Evolutionary conservation across 2,113 vertebrate species (phyloP).

Genomic region (Odontophorus gujanensis): DNA sequence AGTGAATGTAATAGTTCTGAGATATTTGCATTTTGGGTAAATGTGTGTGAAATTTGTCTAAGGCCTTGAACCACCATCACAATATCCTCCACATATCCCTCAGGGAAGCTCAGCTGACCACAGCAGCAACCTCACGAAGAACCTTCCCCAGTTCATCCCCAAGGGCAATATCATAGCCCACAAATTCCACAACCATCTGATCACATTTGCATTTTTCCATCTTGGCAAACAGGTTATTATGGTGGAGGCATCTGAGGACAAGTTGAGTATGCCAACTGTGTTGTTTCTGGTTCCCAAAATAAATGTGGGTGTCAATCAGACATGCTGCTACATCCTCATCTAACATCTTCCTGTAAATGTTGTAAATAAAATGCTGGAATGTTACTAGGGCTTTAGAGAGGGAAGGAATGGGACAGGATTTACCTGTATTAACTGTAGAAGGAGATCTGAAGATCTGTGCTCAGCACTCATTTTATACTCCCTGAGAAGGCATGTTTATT

Average conservation of each 20-base stretch:
- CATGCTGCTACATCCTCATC: constrained; percentile 53
- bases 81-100: background rate
- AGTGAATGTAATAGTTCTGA: background rate
- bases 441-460: background rate
- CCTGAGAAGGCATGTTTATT: constrained; percentile 43
- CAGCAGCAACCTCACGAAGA: constrained; percentile 42
- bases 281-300: constrained; percentile 60
- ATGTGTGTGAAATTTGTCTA: constrained; percentile 1
- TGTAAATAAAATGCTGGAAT: constrained; percentile 68
- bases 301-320: constrained; percentile 68
- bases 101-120: background rate
- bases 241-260: constrained; percentile 67
- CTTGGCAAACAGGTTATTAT: constrained; percentile 71
- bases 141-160: constrained; percentile 32
- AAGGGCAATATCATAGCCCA: constrained; percentile 61
- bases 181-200: constrained; percentile 60
- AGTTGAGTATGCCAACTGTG: constrained; percentile 49
- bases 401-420: constrained; percentile 58
- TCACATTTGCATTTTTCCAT: constrained; percentile 67
- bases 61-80: background rate
- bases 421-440: constrained; percentile 48
- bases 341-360: constrained; percentile 43
- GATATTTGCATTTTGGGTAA: background rate
- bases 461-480: background rate
- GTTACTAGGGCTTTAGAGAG: constrained; percentile 49